A percentile compares a stretch with the other conserved stretches of the same genome.
Conservation (phyloP, 2,888 invertebrate genomes). For the Cecidostiba fungosa region DNA sequence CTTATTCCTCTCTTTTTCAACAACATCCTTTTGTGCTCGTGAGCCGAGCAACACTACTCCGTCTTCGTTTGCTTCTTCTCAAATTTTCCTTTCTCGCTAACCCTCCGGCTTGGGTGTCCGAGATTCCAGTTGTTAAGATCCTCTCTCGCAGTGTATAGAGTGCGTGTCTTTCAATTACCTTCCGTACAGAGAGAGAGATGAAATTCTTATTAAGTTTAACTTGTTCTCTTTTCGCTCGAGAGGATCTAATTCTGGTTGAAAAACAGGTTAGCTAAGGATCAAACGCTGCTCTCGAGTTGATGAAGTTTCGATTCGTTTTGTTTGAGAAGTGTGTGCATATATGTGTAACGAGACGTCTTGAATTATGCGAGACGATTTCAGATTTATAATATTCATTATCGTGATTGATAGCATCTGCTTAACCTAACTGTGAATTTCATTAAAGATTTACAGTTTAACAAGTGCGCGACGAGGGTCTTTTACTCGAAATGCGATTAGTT, state of each 20-base stretch:
- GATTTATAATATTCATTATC: conserved; percentile 61
- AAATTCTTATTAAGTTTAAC: conserved; percentile 56
- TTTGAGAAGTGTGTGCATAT: not conserved
- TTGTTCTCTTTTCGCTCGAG: not conserved
- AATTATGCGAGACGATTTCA: conserved; percentile 42
- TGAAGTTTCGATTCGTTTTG: conserved; percentile 43
- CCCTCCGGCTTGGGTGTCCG: not conserved
- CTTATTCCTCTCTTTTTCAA: not conserved
- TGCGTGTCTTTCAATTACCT: conserved; percentile 57
- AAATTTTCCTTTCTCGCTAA: conserved; percentile 48
- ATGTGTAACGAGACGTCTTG: conserved; percentile 7
- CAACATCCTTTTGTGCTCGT: conserved; percentile 23
- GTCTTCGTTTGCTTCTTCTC: conserved; percentile 46
- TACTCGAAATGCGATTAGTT: conserved; percentile 6
- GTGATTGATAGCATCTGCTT: conserved; percentile 56
- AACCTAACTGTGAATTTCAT: conserved; percentile 56
- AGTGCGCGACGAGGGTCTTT: not conserved
- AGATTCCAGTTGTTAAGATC: conserved; percentile 48
- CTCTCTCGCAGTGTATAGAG: not conserved
- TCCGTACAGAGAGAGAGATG: conserved; percentile 19
- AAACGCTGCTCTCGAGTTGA: conserved; percentile 20
- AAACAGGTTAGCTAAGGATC: conserved; percentile 49
- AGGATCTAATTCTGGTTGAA: conserved; percentile 37
- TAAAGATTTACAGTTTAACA: conserved; percentile 52
- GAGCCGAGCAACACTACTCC: conserved; percentile 21